Evolutionary conservation across 2,113 vertebrate species (phyloP), one percentile per base, ranked within the genome.

Genomic region (Gadus macrocephalus): DNA sequence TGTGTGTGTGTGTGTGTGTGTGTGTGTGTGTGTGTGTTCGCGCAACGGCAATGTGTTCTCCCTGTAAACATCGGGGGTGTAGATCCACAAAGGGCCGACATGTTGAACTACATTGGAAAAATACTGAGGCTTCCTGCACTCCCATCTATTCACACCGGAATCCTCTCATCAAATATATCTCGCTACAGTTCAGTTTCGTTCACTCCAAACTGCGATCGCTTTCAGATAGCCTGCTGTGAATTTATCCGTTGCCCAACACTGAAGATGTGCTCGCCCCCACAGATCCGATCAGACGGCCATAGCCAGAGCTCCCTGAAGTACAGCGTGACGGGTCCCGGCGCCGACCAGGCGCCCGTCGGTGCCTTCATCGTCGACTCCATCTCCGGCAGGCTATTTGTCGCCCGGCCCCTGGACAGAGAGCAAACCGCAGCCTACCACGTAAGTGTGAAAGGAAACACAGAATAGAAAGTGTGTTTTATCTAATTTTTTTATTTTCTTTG

Each of bases 291-390:
- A 0, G 96, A 98, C 87, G 91, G 96, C 19, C 96, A 98, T 84
- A 98, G 96, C 87, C 96, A 92, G 85, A 94, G 95, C 20, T 95
- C 94, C 0, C 91, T 98, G 0, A 89, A 96, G 77, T 99, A 99
- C 90, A 99, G 96, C 0, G 96, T 98, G 77, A 98, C 96, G 0
- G 97, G 97, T 17, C 96, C 97, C 3, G 97, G 97, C 58, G 96
- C 96, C 35, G 97, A 99, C 90, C 97, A 98, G 63, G 96, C 97
- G 53, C 97, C 97, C 3, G 96, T 93, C 7, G 94, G 96, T 55
- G 96, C 98, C 90, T 99, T 98, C 90, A 96, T 96, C 81, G 98
- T 98, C 78, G 95, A 95, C 87, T 95, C 96, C 5, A 96, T 98
- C 90, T 95, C 96, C 17, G 97, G 97, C 82, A 94, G 96, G 80